These are phyloP conservation scores for Gobius niger DNA, from an alignment of 2,113 vertebrate genomes.

Conservation along the genomic window DNA sequence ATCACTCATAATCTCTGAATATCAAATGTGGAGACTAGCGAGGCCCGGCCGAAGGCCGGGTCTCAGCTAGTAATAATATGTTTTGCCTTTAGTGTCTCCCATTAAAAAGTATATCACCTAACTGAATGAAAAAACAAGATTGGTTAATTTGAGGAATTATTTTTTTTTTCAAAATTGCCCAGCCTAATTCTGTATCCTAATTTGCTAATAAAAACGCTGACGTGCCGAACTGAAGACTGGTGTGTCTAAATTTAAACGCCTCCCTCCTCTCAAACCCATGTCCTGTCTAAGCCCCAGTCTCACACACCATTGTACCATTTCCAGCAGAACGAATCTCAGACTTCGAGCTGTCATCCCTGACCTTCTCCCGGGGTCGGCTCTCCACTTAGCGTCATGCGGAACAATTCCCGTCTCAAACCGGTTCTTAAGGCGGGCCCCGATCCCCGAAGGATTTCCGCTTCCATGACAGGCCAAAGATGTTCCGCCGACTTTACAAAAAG, in stretches of 20 bases:
- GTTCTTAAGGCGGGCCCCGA: conserved; percentile 35
- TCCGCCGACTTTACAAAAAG: conserved; percentile 42
- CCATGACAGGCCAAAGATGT: conserved; percentile 53
- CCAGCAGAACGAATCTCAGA: conserved; percentile 15
- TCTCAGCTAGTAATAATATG: too few species aligned
- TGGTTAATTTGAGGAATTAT: too few species aligned
- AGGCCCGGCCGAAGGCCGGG: too few species aligned
- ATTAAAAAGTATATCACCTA: too few species aligned
- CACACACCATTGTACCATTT: conserved; percentile 13
- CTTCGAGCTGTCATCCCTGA: conserved; percentile 47
- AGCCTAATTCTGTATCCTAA: too few species aligned
- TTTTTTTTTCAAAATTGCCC: too few species aligned
- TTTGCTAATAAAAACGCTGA: too few species aligned
- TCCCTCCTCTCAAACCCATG: neutral
- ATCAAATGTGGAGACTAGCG: too few species aligned
- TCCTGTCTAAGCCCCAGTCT: neutral
- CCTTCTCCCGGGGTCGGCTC: conserved; percentile 45
- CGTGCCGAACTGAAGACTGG: too few species aligned
- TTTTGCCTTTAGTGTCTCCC: too few species aligned
- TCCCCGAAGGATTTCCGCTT: conserved; percentile 20
- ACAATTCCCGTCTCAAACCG: conserved; percentile 31
- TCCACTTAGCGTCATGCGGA: conserved; percentile 34
- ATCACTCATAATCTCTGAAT: too few species aligned
- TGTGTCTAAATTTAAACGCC: neutral
- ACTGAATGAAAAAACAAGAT: too few species aligned